These are phyloP conservation scores for Chironomus tentans DNA, from an alignment of 2,888 invertebrate genomes.

Conservation along the genomic window DNA sequence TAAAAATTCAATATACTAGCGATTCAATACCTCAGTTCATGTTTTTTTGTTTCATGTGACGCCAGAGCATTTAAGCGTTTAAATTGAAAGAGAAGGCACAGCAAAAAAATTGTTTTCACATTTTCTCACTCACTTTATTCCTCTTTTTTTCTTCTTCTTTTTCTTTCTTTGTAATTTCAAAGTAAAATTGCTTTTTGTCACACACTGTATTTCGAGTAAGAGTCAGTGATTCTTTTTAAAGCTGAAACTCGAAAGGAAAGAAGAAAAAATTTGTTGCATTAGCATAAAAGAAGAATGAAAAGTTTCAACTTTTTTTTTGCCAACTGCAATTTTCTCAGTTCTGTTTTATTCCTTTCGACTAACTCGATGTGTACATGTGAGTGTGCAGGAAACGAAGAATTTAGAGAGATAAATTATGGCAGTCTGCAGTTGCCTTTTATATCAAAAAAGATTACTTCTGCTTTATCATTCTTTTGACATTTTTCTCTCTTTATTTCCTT, in stretches of 20 bases:
- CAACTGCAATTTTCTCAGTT: too few species aligned
- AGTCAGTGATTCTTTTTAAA: not conserved
- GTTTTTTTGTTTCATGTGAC: not conserved
- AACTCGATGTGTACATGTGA: too few species aligned
- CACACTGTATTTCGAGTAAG: not conserved
- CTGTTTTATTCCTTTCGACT: too few species aligned
- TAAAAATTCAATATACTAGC: not conserved
- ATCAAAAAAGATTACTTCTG: too few species aligned
- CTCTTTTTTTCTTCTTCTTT: not conserved
- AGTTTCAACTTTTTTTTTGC: not conserved
- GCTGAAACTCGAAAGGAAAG: too few species aligned
- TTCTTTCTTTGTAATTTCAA: not conserved
- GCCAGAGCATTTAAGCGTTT: not conserved
- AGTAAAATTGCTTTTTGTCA: slow-evolving; percentile 8
- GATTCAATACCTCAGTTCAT: too few species aligned
- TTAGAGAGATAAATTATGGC: too few species aligned
- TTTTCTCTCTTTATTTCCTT: too few species aligned
- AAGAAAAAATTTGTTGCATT: not conserved
- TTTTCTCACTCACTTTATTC: not conserved
- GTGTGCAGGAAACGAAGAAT: too few species aligned
- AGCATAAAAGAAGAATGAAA: not conserved
- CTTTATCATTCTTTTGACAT: too few species aligned
- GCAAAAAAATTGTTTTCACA: not conserved
- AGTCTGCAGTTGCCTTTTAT: too few species aligned
- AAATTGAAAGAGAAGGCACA: not conserved